These are phyloP conservation scores for Nyctereutes procyonoides DNA, from an alignment of 2,113 vertebrate species.

Conservation along the genomic window DNA sequence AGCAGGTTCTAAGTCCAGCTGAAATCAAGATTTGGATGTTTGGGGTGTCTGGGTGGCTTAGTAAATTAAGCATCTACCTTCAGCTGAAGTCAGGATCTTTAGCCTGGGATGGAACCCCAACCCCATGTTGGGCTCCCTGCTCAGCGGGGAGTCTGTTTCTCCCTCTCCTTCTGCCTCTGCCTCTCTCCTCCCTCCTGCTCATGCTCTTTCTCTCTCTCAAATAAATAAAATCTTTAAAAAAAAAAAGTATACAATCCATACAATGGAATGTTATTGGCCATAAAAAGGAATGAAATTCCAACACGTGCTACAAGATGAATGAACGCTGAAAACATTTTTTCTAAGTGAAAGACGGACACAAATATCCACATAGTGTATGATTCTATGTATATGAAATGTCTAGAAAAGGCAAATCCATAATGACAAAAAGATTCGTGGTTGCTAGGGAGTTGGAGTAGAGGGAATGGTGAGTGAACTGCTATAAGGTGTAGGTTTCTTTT, in stretches of 20 bases:
- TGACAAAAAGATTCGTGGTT: not conserved
- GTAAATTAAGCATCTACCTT: not conserved
- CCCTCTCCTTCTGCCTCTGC: not conserved
- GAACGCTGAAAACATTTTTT: not conserved
- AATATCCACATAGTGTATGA: not conserved
- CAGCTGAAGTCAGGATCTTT: not conserved
- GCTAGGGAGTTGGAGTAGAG: not conserved
- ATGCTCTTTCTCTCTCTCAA: not conserved
- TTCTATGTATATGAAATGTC: not conserved
- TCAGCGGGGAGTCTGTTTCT: not conserved
- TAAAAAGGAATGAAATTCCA: not conserved
- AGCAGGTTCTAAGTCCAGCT: no score
- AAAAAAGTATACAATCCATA: not conserved
- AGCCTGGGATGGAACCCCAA: not conserved
- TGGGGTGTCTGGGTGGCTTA: not conserved
- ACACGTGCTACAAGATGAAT: not conserved
- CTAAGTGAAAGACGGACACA: not conserved
- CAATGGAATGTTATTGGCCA: not conserved
- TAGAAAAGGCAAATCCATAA: not conserved
- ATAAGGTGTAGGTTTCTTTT: not conserved
- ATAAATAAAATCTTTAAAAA: not conserved
- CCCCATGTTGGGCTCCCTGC: not conserved
- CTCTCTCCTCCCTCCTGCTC: not conserved
- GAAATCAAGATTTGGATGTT: no score
- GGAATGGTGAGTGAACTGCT: not conserved